A percentile compares a stretch with the other conserved stretches of the same genome.
Evolutionary conservation across 1,140 invertebrate species (phyloP).

Genomic region (Rhyzopertha dominica): DNA sequence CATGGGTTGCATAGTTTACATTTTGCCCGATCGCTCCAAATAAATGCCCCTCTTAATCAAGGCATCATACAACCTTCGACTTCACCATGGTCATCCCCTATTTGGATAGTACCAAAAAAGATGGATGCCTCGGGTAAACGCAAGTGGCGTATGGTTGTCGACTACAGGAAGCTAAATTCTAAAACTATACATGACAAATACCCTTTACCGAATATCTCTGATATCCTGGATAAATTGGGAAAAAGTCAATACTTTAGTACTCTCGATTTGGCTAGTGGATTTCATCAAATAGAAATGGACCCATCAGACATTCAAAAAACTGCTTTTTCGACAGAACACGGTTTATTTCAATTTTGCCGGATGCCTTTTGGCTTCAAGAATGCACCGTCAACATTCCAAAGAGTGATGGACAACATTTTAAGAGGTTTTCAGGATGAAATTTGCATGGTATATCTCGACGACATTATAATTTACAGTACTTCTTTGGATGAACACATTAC

Average conservation of each 20-base stretch:
- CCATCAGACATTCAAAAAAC: conserved; percentile 30
- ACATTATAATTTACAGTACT: conserved; percentile 39
- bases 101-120: conserved; percentile 10
- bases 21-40: no score
- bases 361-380: conserved; percentile 10
- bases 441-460: conserved; percentile 43
- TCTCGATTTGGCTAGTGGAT: conserved; percentile 4
- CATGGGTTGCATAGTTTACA: no score
- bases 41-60: no score
- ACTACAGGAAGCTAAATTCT: conserved; percentile 2
- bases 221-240: conserved; percentile 6
- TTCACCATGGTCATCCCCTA: no score
- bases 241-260: conserved; percentile 10
- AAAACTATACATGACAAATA: conserved; percentile 9
- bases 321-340: conserved; percentile 17
- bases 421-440: conserved; percentile 24
- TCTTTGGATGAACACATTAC: conserved; percentile 36
- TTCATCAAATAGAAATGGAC: conserved; percentile 22
- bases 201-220: conserved; percentile 6
- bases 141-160: conserved; percentile 11
- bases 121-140: conserved; percentile 9
- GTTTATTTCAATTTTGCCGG: neutral
- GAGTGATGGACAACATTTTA: conserved; percentile 38
- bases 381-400: neutral
- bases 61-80: conserved; percentile 25